Base-by-base conservation (phyloP, 2,888 invertebrate genomes). In the Marronus borbonicus region DNA sequence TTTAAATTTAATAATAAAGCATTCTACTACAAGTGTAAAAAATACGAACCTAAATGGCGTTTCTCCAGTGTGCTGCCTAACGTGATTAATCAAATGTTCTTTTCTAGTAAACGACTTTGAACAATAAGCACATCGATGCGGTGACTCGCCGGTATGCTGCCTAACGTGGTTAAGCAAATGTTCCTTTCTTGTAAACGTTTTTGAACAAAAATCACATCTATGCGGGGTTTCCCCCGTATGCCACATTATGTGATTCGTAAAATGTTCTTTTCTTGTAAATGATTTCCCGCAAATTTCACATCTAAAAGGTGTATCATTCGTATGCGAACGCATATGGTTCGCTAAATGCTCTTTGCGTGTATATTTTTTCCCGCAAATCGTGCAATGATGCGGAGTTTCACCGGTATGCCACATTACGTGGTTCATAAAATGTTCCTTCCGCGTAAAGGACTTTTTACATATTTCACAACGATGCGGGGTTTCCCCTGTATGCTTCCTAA, bases 171-270 rank as follows among this genome's bases (percentile, higher is more conserved):
- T 94, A 84, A 94, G 86, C 74, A 94, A 89, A 87, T 94, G 94
- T 87, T 94, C 94, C 86, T 94, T 94, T 82, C 94, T 91, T 0
- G 94, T 94, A 87, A 94, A 94, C 5, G 94, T 94, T 88, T 94
- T 94, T 28, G 94, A 94, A 86, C 94, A 94, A 88, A 94, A 94
- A 86, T 94, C 94, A 86, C 94, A 94, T 65, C 94, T 92, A 86
- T 94, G 94, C 24, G 94, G 94, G 0, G 94, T 94, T 87, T 94
- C 95, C 0, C 79, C 79, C 0, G 95, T 95, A 88, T 96, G 95
- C 95, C 95, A 95, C 92, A 96, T 91, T 88, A 96, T 95, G 90
- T 96, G 95, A 91, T 95, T 95, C 92, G 94, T 95, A 90, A 95
- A 95, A 89, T 96, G 96, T 90, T 96, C 96, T 90, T 96, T 96